Percentiles rank a stretch among this genome's conserved stretches.
Conservation (phyloP, 2,888 invertebrate species). For the Atethmia centrago region DNA sequence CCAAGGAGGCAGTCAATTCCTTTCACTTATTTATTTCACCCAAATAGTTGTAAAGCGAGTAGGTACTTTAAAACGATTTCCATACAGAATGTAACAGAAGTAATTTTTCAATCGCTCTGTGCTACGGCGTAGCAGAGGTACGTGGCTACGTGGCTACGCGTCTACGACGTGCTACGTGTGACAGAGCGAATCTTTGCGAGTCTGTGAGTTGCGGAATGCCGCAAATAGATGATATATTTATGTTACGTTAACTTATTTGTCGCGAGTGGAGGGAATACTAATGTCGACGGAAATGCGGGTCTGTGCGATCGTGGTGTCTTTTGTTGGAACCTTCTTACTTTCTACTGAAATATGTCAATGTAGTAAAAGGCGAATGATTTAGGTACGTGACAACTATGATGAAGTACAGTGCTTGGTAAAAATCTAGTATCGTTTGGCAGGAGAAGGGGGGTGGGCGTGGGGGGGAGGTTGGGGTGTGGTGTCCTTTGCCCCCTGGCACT, state of each 20-base stretch:
- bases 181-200: conserved; percentile 26
- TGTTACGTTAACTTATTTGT: conserved; percentile 45
- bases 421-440: no score
- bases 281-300: conserved; percentile 4
- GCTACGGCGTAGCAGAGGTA: conserved; percentile 51
- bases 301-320: background rate
- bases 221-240: conserved; percentile 47
- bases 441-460: no score
- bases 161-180: conserved; percentile 42
- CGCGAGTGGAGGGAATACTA: conserved; percentile 25
- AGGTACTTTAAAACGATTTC: conserved; percentile 40
- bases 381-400: background rate
- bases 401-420: background rate
- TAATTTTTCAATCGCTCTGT: conserved; percentile 30
- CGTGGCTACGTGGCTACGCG: conserved; percentile 38
- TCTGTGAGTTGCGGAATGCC: conserved; percentile 28
- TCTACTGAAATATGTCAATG: background rate
- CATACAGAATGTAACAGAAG: conserved; percentile 20
- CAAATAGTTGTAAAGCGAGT: conserved; percentile 1
- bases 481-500: no score
- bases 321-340: background rate
- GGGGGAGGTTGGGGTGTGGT: no score
- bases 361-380: background rate
- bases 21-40: conserved; percentile 17
- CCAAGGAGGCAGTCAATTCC: no score